phyloP scores from a whole-genome alignment of 1,140 invertebrate genomes.

The Meteorus sp. region DNA sequence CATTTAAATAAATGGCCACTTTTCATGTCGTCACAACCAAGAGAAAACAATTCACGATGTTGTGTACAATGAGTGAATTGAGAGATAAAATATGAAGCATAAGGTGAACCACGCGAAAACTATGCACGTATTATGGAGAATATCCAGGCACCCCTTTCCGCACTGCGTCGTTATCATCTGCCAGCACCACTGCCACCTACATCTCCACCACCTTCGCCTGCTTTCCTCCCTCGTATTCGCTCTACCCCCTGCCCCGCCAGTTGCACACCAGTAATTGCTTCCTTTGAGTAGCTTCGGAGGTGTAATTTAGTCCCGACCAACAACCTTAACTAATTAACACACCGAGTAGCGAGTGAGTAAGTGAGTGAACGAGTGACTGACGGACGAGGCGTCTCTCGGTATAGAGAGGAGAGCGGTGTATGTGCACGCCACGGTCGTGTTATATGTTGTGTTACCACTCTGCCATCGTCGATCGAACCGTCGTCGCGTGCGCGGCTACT shows the following conservation, averaged over 20 bases:
- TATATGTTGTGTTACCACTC: no score
- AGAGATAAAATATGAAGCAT: no score
- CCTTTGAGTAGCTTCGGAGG: slow-evolving; percentile 60
- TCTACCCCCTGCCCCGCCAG: slow-evolving; percentile 26
- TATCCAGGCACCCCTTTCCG: no score
- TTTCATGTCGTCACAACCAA: no score
- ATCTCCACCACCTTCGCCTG: background rate
- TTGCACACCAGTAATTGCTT: slow-evolving; percentile 59
- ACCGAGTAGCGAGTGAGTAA: slow-evolving; percentile 50
- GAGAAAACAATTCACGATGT: no score
- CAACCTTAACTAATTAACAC: slow-evolving; percentile 61
- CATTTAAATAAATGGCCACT: no score
- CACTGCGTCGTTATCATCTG: no score
- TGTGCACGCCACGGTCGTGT: no score
- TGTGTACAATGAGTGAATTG: no score
- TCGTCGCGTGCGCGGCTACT: slow-evolving; percentile 6
- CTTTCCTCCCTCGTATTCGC: slow-evolving; percentile 42
- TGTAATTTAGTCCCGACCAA: slow-evolving; percentile 60
- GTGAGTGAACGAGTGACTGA: slow-evolving; percentile 35
- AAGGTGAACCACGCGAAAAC: no score
- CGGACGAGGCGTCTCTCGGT: no score
- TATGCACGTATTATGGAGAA: no score
- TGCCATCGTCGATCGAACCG: slow-evolving; percentile 16
- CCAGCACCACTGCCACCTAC: background rate
- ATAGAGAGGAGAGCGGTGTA: slow-evolving; percentile 19